A percentile compares a stretch with the other conserved stretches of the same genome.
phyloP scores from a whole-genome alignment of 1,140 invertebrate genomes.

The Manduca sexta region DNA sequence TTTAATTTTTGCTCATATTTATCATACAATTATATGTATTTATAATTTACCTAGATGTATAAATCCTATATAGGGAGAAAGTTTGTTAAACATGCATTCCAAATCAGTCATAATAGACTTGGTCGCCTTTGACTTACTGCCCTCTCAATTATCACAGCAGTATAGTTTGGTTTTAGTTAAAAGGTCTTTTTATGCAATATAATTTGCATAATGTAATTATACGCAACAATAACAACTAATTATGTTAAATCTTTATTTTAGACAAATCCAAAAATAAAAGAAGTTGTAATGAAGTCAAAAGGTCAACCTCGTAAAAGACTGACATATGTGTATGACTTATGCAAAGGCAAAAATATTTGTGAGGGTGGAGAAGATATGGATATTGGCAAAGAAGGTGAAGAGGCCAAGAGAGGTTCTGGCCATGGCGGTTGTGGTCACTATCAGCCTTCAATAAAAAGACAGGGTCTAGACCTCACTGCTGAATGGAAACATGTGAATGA shows the following conservation, averaged over 20 bases:
- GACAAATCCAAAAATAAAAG: constrained; percentile 97
- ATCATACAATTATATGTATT: too few relatives aligned
- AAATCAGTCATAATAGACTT: too few relatives aligned
- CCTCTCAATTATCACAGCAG: too few relatives aligned
- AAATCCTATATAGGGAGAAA: too few relatives aligned
- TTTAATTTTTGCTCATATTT: too few relatives aligned
- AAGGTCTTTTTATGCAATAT: too few relatives aligned
- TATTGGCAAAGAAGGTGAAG: constrained; percentile 82
- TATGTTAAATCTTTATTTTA: constrained; percentile 39
- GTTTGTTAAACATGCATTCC: too few relatives aligned
- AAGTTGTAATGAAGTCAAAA: constrained; percentile 97
- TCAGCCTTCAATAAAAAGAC: constrained; percentile 92
- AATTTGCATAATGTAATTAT: too few relatives aligned
- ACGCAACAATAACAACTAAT: too few relatives aligned
- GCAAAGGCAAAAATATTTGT: constrained; percentile 98
- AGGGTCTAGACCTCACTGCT: constrained; percentile 93
- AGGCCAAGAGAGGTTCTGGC: constrained; percentile 82
- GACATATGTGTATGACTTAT: constrained; percentile 97
- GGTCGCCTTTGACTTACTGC: too few relatives aligned
- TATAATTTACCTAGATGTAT: too few relatives aligned
- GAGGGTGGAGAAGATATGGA: constrained; percentile 99
- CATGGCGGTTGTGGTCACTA: constrained; percentile 98
- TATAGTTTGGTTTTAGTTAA: too few relatives aligned
- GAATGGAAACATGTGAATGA: constrained; percentile 99
- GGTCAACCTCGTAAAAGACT: constrained; percentile 96